Evolutionary conservation across 2,113 vertebrate genomes (phyloP).

Genomic region (Tympanuchus pallidicinctus): DNA sequence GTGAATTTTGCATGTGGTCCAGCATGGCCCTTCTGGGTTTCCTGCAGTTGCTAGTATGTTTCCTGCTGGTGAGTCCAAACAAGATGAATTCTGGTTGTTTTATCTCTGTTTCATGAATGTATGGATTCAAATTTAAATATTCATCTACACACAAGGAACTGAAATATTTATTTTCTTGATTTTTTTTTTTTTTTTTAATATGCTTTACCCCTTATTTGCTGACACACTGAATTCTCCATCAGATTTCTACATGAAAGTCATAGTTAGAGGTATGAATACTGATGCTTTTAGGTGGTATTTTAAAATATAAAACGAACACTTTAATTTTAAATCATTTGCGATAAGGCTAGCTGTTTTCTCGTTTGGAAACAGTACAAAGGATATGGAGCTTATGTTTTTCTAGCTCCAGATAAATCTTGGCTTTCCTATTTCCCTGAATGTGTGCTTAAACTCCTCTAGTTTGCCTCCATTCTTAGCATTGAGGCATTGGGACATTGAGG

Average conservation of each 20-base stretch:
- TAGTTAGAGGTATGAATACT: neutral
- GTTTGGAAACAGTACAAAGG: neutral
- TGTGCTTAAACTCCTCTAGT: neutral
- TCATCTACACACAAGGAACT: accelerated
- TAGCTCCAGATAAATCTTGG: neutral
- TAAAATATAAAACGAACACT: neutral
- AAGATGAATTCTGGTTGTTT: neutral
- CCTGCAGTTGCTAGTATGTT: accelerated
- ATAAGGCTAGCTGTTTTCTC: neutral
- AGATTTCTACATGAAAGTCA: neutral
- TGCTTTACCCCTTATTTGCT: neutral
- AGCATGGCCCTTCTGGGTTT: neutral
- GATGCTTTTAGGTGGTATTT: neutral
- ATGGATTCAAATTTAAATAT: neutral
- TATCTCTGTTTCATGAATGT: neutral
- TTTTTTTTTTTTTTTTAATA: neutral
- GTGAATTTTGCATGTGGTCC: neutral
- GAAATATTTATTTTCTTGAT: neutral
- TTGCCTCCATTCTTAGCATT: neutral
- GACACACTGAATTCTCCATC: neutral
- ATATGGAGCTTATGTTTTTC: accelerated
- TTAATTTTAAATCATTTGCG: neutral
- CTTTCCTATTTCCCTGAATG: neutral
- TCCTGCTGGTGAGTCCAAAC: neutral
- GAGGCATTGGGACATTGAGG: too few species aligned